Evolutionary conservation across 2,113 vertebrate species (phyloP).

Genomic region (Pithys albifrons): DNA sequence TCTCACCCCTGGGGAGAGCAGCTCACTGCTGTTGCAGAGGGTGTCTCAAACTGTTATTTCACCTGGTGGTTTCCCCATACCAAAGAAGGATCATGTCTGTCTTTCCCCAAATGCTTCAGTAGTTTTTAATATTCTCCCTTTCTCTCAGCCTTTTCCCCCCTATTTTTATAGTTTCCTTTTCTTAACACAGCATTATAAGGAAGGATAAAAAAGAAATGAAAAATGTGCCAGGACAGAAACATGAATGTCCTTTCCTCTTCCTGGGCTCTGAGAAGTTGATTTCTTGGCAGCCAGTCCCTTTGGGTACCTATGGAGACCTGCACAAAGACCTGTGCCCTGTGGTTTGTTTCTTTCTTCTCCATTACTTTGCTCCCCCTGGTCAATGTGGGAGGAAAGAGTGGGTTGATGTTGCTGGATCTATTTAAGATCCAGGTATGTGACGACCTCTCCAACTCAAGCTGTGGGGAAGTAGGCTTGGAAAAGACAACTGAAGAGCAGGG

Average conservation of each 20-base stretch:
- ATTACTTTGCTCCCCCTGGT: neutral
- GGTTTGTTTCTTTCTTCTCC: neutral
- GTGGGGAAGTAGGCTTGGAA: neutral
- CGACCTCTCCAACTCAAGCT: neutral
- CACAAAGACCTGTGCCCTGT: neutral
- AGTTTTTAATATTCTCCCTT: constrained; percentile 11
- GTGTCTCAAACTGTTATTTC: neutral
- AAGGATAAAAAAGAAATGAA: neutral
- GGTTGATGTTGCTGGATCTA: neutral
- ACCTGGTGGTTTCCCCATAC: neutral
- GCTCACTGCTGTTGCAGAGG: neutral
- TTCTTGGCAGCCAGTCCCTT: neutral
- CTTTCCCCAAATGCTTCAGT: neutral
- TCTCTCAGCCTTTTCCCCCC: neutral
- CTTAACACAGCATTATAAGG: neutral
- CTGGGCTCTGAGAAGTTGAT: neutral
- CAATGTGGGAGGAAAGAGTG: neutral
- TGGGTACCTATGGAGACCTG: neutral
- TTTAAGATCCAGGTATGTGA: neutral
- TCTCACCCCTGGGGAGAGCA: neutral
- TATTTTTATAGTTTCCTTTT: neutral
- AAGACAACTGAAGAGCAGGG: neutral
- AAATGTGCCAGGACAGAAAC: neutral
- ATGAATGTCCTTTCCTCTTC: neutral
- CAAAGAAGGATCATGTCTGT: neutral